Percentiles rank a stretch among this genome's conserved stretches.
Conservation (phyloP, 2,113 vertebrate species). For the Phyllostomus hastatus region DNA sequence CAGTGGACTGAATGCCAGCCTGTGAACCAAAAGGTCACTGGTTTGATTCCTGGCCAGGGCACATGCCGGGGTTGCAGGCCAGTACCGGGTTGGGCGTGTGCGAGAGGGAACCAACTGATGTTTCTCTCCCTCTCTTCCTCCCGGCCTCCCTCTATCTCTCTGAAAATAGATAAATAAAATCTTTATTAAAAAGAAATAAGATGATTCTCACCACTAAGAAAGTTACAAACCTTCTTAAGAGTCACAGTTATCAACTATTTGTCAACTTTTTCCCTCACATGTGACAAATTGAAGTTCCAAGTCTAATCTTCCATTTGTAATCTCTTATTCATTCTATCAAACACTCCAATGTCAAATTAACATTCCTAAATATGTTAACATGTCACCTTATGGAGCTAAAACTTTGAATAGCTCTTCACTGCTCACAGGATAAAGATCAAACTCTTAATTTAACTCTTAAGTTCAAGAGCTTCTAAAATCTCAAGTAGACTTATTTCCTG, state of each 20-base stretch:
- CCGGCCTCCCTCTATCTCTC: too few species aligned
- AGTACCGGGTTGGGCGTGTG: too few species aligned
- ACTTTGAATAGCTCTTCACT: not conserved
- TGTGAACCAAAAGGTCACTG: too few species aligned
- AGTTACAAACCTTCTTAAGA: not conserved
- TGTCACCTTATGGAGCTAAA: not conserved
- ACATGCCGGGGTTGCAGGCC: too few species aligned
- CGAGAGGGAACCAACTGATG: too few species aligned
- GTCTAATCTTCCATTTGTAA: not conserved
- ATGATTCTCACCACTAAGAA: not conserved
- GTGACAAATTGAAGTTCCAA: not conserved
- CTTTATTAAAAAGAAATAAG: not conserved
- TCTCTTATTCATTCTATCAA: not conserved
- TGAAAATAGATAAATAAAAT: too few species aligned
- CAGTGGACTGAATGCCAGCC: too few species aligned
- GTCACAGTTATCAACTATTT: not conserved
- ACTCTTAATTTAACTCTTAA: not conserved
- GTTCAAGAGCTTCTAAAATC: not conserved
- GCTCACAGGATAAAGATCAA: not conserved
- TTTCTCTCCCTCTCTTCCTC: too few species aligned
- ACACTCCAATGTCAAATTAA: not conserved
- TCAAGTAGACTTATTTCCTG: not conserved
- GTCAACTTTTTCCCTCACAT: not conserved
- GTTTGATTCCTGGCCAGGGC: too few species aligned
- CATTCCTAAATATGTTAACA: not conserved